Evolutionary conservation across 2,888 invertebrate genomes (phyloP).

Genomic region (Drosophila quinaria): DNA sequence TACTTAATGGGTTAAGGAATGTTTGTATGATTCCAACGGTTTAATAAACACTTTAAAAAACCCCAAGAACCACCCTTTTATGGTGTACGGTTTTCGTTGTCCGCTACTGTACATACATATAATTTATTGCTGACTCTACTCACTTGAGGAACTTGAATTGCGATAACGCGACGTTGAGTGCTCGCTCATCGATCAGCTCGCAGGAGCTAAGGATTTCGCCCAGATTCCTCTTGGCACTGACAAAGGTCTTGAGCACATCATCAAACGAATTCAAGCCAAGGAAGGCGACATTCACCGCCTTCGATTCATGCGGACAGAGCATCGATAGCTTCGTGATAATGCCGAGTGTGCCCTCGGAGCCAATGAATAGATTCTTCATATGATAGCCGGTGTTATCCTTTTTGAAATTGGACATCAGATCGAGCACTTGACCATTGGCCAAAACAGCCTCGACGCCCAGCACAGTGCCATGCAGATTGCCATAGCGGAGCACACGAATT

Average conservation of each 20-base stretch:
- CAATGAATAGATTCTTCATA: conserved; percentile 98
- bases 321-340: conserved; percentile 96
- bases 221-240: conserved; percentile 88
- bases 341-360: conserved; percentile 98
- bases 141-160: conserved; percentile 88
- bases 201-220: conserved; percentile 98
- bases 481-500: conserved; percentile 96
- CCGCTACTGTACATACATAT: no score
- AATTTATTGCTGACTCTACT: conserved; percentile 24
- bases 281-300: conserved; percentile 94
- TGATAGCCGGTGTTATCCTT: conserved; percentile 99
- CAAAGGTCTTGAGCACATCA: conserved; percentile 91
- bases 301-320: conserved; percentile 94
- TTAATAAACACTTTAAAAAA: no score
- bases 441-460: conserved; percentile 94
- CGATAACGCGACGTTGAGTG: conserved; percentile 89
- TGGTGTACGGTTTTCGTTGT: no score
- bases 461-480: conserved; percentile 96
- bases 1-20: no score
- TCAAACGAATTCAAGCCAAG: conserved; percentile 93
- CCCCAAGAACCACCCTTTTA: no score
- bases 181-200: conserved; percentile 94
- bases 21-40: no score
- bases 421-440: conserved; percentile 94
- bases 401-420: conserved; percentile 93